These are phyloP conservation scores for Herpetotheres cachinnans DNA, from an alignment of 2,113 vertebrate species.

Conservation along the genomic window DNA sequence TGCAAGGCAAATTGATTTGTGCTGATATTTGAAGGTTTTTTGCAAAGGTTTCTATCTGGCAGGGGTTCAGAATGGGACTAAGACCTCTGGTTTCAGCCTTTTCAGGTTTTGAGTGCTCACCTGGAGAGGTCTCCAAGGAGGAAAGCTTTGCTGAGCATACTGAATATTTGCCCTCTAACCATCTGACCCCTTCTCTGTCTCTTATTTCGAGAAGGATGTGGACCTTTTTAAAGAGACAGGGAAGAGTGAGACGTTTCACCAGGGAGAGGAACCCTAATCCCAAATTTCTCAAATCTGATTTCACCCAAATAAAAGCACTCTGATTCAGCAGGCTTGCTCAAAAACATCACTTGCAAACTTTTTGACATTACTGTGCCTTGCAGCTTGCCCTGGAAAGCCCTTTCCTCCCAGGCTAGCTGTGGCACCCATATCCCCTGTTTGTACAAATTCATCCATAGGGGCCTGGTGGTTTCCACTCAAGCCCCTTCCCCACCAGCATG, in stretches of 20 bases:
- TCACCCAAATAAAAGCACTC: background rate
- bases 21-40: background rate
- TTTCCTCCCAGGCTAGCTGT: background rate
- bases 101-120: background rate
- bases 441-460: background rate
- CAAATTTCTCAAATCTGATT: background rate
- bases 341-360: background rate
- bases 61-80: background rate
- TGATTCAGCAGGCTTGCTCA: background rate
- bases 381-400: background rate
- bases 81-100: background rate
- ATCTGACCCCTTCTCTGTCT: background rate
- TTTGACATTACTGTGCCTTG: background rate
- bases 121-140: background rate
- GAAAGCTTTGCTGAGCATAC: background rate
- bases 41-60: background rate
- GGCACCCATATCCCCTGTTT: background rate
- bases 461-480: accelerated
- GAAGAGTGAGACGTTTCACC: background rate
- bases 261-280: background rate
- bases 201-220: background rate
- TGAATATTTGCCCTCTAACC: background rate
- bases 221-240: background rate
- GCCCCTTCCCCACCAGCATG: accelerated
- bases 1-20: background rate